A percentile compares a stretch with the other conserved stretches of the same genome.
phyloP scores from a whole-genome alignment of 2,113 vertebrate genomes.

The Psittacara wagleri region DNA sequence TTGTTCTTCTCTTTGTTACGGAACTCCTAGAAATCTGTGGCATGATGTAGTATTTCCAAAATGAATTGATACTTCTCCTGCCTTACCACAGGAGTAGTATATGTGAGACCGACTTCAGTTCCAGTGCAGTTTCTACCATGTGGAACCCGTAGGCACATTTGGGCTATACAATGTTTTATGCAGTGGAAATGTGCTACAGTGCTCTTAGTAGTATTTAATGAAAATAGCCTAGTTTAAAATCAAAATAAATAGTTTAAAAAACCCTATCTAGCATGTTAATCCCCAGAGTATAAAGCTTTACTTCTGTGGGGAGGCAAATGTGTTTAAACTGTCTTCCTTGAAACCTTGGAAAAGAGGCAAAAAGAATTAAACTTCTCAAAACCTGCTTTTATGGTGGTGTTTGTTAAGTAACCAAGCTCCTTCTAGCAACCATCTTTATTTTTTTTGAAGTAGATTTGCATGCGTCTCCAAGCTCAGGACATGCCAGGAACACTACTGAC shows the following conservation, averaged over 20 bases:
- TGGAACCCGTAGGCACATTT: neutral
- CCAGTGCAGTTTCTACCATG: neutral
- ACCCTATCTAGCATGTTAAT: neutral
- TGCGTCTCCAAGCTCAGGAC: neutral
- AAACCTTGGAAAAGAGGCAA: neutral
- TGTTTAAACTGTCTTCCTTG: neutral
- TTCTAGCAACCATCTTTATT: neutral
- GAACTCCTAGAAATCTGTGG: neutral
- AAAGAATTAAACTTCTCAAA: neutral
- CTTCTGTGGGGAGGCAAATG: neutral
- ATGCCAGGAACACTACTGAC: neutral
- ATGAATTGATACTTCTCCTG: neutral
- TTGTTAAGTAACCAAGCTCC: neutral
- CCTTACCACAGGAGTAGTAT: neutral
- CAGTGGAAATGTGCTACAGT: neutral
- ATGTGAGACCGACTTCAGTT: neutral
- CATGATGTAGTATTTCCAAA: neutral
- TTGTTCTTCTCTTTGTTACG: rapidly evolving
- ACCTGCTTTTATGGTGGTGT: neutral
- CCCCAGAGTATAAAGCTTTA: neutral
- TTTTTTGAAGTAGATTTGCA: neutral
- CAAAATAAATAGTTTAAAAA: neutral
- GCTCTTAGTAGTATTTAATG: neutral
- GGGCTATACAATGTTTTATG: neutral
- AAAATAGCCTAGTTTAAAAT: neutral